Percentiles rank a stretch among this genome's conserved stretches.
phyloP scores from a whole-genome alignment of 2,888 invertebrate genomes.

The Dicyrtoma fusca region DNA sequence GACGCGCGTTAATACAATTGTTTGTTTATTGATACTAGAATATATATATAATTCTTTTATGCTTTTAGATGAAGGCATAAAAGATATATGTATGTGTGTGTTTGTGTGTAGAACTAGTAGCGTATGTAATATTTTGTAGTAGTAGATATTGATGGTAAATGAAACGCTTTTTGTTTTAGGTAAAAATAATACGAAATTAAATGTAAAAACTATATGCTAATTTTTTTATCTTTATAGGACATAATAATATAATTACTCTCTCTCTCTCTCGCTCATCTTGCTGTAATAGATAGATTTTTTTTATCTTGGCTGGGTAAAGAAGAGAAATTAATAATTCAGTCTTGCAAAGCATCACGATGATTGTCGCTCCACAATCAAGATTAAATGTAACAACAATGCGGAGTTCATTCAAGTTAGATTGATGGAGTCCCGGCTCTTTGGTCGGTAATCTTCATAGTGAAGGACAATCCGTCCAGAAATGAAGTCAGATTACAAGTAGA shows the following conservation, averaged over 20 bases:
- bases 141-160: background rate
- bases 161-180: too few species aligned
- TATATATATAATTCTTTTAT: too few species aligned
- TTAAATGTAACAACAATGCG: conserved; percentile 28
- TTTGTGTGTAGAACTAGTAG: background rate
- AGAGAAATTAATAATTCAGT: conserved; percentile 43
- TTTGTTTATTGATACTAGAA: too few species aligned
- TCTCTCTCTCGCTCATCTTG: background rate
- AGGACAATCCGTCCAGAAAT: conserved; percentile 12
- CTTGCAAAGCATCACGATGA: conserved; percentile 53
- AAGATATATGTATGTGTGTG: too few species aligned
- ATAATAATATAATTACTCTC: background rate
- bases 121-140: background rate
- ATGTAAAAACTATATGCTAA: too few species aligned
- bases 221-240: background rate
- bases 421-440: conserved; percentile 35
- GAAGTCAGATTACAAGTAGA: conserved; percentile 23
- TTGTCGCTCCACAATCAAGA: conserved; percentile 39
- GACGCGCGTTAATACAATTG: too few species aligned
- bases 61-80: too few species aligned
- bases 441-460: conserved; percentile 21
- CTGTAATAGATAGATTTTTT: background rate
- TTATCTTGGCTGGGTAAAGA: conserved; percentile 16
- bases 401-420: conserved; percentile 26
- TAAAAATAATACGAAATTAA: too few species aligned